Evolutionary conservation across 1,140 invertebrate genomes (phyloP), one percentile per base, ranked within the genome.

Genomic region (Temnothorax longispinosus): DNA sequence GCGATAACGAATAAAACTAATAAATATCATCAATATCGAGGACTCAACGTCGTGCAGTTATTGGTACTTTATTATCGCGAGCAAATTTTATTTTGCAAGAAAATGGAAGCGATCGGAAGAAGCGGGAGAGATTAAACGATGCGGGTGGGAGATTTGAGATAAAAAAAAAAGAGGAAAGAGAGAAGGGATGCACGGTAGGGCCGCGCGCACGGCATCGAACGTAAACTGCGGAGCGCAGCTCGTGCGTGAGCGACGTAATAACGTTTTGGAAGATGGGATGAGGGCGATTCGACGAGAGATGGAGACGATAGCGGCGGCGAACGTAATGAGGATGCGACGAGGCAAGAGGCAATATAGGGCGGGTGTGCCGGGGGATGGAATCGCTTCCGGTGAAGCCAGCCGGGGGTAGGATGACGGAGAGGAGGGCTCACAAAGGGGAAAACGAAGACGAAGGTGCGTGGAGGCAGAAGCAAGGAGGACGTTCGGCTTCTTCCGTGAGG

Each of bases 261-360:
- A 84, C 80, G 58, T 84, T 84, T 84, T 62, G 69, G 80, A 41
- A 60, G 35, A 62, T 75, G 54, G 80, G 67, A 60, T 58, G 67
- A 74, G 80, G 32, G 54, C 54, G 80, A 84, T 84, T 64, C 69
- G 54, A 60, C 54, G 80, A 75, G 80, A 75, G 80, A 74, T 84
- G 80, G 80, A 84, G 80, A 82, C 67, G 80, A 84, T 84, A 84
- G 69, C 18, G 56, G 41, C 54, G 69, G 69, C 80, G 54, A 60
- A 84, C 80, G 80, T 84, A 84, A 84, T 84, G 80, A 84, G 80
- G 80, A 84, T 84, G 80, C 80, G 80, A 84, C 80, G 80, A 84
- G 69, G 80, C 56, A 84, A 84, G 80, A 84, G 56, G 80, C 80
- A 84, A 84, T 84, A 84, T 84, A 84, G 27, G 54, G 10, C 54